A percentile compares a stretch with the other conserved stretches of the same genome.
phyloP scores from a whole-genome alignment of 2,888 invertebrate species.

The Sphaerophoria rueppellii region DNA sequence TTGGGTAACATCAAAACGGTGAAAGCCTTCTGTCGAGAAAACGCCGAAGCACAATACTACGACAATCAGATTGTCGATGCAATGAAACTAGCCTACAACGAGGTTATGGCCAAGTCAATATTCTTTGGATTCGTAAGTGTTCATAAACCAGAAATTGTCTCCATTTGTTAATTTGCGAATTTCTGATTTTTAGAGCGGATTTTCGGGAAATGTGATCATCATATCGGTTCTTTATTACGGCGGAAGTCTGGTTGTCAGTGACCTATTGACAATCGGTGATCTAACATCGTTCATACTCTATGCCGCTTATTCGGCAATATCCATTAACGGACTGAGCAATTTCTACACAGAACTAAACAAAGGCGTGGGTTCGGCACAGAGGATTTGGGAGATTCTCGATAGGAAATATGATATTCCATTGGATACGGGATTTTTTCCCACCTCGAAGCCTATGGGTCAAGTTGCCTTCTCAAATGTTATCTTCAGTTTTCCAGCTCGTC shows the following conservation, averaged over 20 bases:
- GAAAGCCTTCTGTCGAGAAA: constrained; percentile 94
- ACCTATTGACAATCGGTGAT: constrained; percentile 91
- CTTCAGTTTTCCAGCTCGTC: constrained; percentile 88
- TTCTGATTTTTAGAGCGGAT: constrained; percentile 85
- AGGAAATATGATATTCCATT: constrained; percentile 90
- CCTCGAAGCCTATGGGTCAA: constrained; percentile 83
- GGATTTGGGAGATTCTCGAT: constrained; percentile 95
- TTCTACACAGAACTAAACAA: constrained; percentile 97
- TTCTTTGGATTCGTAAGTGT: constrained; percentile 93
- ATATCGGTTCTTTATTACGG: constrained; percentile 96
- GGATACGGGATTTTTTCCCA: constrained; percentile 81
- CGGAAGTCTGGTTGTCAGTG: constrained; percentile 92
- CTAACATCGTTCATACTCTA: constrained; percentile 97
- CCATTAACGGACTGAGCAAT: constrained; percentile 93
- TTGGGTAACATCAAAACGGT: constrained; percentile 96
- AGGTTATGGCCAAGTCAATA: constrained; percentile 92
- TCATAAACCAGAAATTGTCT: background rate
- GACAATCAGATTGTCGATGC: constrained; percentile 87
- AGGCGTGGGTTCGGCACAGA: constrained; percentile 94
- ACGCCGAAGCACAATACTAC: constrained; percentile 88
- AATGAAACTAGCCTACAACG: constrained; percentile 91
- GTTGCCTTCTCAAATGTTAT: constrained; percentile 88
- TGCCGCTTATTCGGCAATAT: constrained; percentile 95
- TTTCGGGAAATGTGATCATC: constrained; percentile 94
- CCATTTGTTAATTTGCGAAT: background rate